phyloP scores from a whole-genome alignment of 2,888 invertebrate genomes.

The Zelleria hepariella region DNA sequence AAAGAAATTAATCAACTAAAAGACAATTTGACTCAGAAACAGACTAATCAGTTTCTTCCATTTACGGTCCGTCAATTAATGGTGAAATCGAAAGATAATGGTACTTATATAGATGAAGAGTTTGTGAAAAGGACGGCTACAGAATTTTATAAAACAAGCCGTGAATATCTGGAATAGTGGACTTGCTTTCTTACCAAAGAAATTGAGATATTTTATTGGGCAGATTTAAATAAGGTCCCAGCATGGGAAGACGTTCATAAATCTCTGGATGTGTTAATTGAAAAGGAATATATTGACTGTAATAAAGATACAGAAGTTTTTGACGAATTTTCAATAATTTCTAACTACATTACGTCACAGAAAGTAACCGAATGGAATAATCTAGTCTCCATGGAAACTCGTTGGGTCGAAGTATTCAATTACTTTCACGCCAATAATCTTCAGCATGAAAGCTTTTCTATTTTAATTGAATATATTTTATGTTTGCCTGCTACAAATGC shows the following conservation, averaged over 20 bases:
- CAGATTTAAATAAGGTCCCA: slow-evolving; percentile 16
- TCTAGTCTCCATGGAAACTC: slow-evolving; percentile 21
- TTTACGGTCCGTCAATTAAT: slow-evolving; percentile 18
- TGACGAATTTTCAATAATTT: slow-evolving; percentile 24
- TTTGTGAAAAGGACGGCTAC: slow-evolving; percentile 18
- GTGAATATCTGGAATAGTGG: slow-evolving; percentile 24
- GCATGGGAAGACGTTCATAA: slow-evolving; percentile 19
- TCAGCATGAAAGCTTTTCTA: slow-evolving; percentile 13
- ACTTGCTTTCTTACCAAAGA: slow-evolving; percentile 19
- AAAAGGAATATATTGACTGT: slow-evolving; percentile 19
- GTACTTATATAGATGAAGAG: slow-evolving; percentile 22
- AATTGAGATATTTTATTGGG: slow-evolving; percentile 25
- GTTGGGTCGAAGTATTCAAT: slow-evolving; percentile 23
- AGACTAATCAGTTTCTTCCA: slow-evolving; percentile 22
- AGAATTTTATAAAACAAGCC: slow-evolving; percentile 25
- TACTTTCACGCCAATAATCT: slow-evolving; percentile 17
- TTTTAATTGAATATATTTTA: slow-evolving; percentile 19
- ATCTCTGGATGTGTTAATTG: slow-evolving; percentile 18
- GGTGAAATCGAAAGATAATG: slow-evolving; percentile 23
- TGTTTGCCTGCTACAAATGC: slow-evolving; percentile 19
- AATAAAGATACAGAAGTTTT: slow-evolving; percentile 24
- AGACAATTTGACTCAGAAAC: slow-evolving; percentile 16
- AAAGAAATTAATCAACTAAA: slow-evolving; percentile 19
- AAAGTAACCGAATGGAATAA: slow-evolving; percentile 24
- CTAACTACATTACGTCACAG: slow-evolving; percentile 16